Evolutionary conservation across 2,888 invertebrate genomes (phyloP).

Genomic region (Polydrusus tereticollis): DNA sequence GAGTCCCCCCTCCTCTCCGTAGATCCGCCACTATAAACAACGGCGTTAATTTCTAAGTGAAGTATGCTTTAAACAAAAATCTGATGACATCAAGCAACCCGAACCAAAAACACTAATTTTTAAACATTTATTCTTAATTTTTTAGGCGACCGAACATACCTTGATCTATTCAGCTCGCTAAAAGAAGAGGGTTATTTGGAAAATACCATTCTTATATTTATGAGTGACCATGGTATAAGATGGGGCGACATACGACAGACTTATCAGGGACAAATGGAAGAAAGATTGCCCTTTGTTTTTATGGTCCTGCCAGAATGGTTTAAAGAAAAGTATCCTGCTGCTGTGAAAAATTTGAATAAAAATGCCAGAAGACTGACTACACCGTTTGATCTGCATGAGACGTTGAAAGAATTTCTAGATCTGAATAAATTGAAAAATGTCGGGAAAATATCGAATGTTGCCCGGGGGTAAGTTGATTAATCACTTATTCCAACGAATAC

Average conservation of each 20-base stretch:
- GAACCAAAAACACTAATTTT: too few relatives aligned
- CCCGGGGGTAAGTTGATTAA: slow-evolving; percentile 29
- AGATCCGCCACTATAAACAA: too few relatives aligned
- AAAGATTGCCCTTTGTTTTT: slow-evolving; percentile 86
- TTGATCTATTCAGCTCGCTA: slow-evolving; percentile 71
- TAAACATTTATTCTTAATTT: too few relatives aligned
- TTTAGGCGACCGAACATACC: slow-evolving; percentile 76
- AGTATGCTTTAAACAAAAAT: too few relatives aligned
- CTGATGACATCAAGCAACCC: too few relatives aligned
- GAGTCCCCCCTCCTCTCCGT: too few relatives aligned
- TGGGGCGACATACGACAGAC: slow-evolving; percentile 88
- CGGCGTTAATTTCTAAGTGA: too few relatives aligned
- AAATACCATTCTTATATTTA: slow-evolving; percentile 75
- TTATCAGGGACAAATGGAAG: slow-evolving; percentile 89
- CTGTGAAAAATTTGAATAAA: slow-evolving; percentile 74
- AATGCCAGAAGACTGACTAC: slow-evolving; percentile 83
- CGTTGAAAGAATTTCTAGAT: slow-evolving; percentile 78
- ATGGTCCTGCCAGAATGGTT: slow-evolving; percentile 82
- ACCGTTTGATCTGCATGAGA: slow-evolving; percentile 87
- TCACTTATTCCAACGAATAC: too few relatives aligned
- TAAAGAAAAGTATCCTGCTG: slow-evolving; percentile 72
- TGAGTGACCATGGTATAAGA: slow-evolving; percentile 93
- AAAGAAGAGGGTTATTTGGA: slow-evolving; percentile 71
- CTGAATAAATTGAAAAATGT: slow-evolving; percentile 44
- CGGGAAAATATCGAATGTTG: background rate